Conservation (phyloP, 2,888 invertebrate genomes). For the Thymelicus lineola region DNA sequence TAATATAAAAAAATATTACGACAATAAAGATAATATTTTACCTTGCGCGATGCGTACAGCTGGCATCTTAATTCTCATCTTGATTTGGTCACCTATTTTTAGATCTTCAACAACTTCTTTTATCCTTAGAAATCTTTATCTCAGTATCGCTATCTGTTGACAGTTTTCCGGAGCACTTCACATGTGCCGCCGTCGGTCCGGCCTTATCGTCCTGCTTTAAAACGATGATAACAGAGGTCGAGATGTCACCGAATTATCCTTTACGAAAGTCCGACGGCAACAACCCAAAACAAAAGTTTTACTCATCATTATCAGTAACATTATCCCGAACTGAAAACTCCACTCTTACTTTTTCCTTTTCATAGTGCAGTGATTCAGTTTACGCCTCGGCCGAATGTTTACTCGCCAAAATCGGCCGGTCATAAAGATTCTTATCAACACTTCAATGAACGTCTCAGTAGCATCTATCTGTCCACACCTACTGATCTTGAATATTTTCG, state of each 20-base stretch:
- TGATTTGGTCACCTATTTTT: conserved; percentile 87
- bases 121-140: conserved; percentile 75
- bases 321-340: conserved; percentile 47
- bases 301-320: conserved; percentile 71
- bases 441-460: conserved; percentile 75
- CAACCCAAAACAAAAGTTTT: conserved; percentile 56
- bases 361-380: conserved; percentile 66
- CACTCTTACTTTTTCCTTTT: conserved; percentile 79
- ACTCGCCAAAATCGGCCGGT: conserved; percentile 69
- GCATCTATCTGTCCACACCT: conserved; percentile 78
- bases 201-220: conserved; percentile 74
- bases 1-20: no score
- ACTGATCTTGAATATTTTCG: conserved; percentile 71
- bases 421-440: conserved; percentile 78
- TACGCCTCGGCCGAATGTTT: conserved; percentile 63
- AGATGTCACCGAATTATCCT: conserved; percentile 66
- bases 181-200: conserved; percentile 80
- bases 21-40: conserved; percentile 64
- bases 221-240: conserved; percentile 72
- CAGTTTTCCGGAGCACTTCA: conserved; percentile 77
- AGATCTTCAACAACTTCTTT: conserved; percentile 75
- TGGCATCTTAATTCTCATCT: conserved; percentile 99
- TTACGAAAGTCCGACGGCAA: conserved; percentile 72
- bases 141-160: conserved; percentile 67
- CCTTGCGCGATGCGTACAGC: conserved; percentile 98